These are phyloP conservation scores for Apis florea DNA, from an alignment of 1,140 invertebrate genomes.

Conservation along the genomic window DNA sequence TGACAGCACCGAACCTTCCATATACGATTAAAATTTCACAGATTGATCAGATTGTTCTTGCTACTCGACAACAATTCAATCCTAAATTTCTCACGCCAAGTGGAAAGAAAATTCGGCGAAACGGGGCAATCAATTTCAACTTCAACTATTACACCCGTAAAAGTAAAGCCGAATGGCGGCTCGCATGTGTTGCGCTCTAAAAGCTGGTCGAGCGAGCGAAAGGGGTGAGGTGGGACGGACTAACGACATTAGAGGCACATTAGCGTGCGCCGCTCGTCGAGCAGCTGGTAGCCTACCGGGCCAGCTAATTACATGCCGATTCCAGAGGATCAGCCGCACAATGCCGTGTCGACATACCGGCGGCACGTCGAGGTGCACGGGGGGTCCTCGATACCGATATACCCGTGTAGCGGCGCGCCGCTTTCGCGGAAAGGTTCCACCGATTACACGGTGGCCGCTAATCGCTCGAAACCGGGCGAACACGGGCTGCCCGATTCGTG, in stretches of 20 bases:
- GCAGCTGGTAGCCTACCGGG: slow-evolving; percentile 66
- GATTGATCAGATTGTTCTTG: background rate
- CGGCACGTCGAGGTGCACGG: slow-evolving; percentile 38
- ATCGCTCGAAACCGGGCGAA: slow-evolving; percentile 46
- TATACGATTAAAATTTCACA: background rate
- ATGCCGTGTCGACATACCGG: slow-evolving; percentile 51
- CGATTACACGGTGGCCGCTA: slow-evolving; percentile 58
- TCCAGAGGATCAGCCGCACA: slow-evolving; percentile 66
- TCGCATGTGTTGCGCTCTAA: slow-evolving; percentile 19
- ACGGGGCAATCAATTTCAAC: slow-evolving; percentile 50
- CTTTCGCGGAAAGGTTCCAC: slow-evolving; percentile 58
- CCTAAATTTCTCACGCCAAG: too few species aligned
- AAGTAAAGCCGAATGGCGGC: background rate
- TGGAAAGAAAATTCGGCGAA: slow-evolving; percentile 38
- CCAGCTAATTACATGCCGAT: slow-evolving; percentile 72
- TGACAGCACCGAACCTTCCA: background rate
- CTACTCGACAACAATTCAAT: too few species aligned
- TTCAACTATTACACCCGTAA: background rate
- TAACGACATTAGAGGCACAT: slow-evolving; percentile 71
- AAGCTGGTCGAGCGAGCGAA: slow-evolving; percentile 21
- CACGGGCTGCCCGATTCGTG: slow-evolving; percentile 11
- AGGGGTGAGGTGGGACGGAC: slow-evolving; percentile 11
- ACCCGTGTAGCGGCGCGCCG: slow-evolving; percentile 18
- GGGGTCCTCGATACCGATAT: slow-evolving; percentile 30
- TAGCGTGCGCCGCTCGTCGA: slow-evolving; percentile 67